Evolutionary conservation across 2,113 vertebrate genomes (phyloP).

Genomic region (Calidris pygmaea): DNA sequence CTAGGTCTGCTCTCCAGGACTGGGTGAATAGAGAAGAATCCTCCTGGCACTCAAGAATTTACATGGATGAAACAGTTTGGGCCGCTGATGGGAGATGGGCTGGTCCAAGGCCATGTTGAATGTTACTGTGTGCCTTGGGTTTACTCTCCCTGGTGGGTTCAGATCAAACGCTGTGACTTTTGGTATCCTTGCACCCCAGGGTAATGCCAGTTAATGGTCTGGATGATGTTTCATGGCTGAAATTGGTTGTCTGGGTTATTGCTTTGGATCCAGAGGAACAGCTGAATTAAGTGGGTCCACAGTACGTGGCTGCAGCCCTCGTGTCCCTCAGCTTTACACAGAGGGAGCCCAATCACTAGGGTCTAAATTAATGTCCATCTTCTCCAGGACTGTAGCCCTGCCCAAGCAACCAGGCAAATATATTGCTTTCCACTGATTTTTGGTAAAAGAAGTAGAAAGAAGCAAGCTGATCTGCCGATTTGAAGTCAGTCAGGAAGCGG

Average conservation of each 20-base stretch:
- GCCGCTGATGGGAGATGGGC: neutral
- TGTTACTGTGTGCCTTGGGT: neutral
- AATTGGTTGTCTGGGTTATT: neutral
- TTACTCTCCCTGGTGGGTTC: neutral
- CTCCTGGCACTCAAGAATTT: neutral
- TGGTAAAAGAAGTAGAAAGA: neutral
- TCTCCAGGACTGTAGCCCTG: neutral
- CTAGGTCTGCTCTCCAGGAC: neutral
- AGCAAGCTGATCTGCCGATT: neutral
- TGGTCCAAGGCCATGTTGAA: rapidly evolving
- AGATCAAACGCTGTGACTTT: neutral
- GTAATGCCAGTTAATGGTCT: neutral
- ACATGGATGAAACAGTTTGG: neutral
- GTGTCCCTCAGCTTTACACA: neutral
- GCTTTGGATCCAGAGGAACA: neutral
- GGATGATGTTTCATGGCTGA: neutral
- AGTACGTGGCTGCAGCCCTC: too few species aligned
- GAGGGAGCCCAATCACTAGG: neutral
- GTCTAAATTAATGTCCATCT: neutral
- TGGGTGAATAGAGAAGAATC: neutral
- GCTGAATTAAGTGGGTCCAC: rapidly evolving
- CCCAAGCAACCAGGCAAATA: neutral
- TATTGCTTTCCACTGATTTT: neutral
- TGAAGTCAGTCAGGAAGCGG: neutral
- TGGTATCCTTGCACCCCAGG: neutral